A percentile compares a stretch with the other conserved stretches of the same genome.
phyloP scores from a whole-genome alignment of 1,140 invertebrate species.

The Mycetomoellerius zeteki region DNA sequence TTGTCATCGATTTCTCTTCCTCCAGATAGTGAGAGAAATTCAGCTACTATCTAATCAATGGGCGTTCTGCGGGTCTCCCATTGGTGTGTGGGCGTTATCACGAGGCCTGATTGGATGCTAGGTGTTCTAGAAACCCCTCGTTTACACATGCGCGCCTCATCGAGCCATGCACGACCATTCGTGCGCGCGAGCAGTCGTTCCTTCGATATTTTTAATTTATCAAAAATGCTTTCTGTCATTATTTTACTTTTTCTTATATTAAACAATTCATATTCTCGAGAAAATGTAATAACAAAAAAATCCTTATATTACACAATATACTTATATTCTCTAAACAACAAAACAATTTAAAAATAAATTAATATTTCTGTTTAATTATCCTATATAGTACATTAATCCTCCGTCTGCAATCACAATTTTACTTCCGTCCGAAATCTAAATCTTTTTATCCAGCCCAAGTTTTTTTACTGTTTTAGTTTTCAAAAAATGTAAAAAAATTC shows the following conservation, averaged over 20 bases:
- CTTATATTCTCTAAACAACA: background rate
- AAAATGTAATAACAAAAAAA: background rate
- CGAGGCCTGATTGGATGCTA: slow-evolving; percentile 78
- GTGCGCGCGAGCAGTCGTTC: slow-evolving; percentile 26
- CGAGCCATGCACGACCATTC: slow-evolving; percentile 31
- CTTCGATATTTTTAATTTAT: slow-evolving; percentile 2
- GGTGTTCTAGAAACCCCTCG: slow-evolving; percentile 65
- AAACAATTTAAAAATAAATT: background rate
- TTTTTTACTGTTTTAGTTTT: too few relatives aligned
- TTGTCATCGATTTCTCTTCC: slow-evolving; percentile 79
- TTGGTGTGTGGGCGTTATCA: slow-evolving; percentile 85
- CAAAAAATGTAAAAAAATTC: too few relatives aligned
- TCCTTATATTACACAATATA: background rate
- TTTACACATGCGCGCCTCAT: slow-evolving; percentile 67
- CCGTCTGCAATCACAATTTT: too few relatives aligned
- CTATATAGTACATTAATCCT: background rate
- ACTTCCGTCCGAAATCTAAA: too few relatives aligned
- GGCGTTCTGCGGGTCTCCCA: slow-evolving; percentile 82
- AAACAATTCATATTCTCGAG: background rate
- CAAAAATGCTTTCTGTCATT: background rate
- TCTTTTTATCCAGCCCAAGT: too few relatives aligned
- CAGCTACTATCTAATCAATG: slow-evolving; percentile 84
- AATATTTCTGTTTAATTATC: background rate
- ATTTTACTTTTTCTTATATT: background rate
- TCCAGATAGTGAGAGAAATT: slow-evolving; percentile 66